These are phyloP conservation scores for Proctacanthus coquilletti DNA, from an alignment of 1,140 invertebrate genomes.

Conservation along the genomic window DNA sequence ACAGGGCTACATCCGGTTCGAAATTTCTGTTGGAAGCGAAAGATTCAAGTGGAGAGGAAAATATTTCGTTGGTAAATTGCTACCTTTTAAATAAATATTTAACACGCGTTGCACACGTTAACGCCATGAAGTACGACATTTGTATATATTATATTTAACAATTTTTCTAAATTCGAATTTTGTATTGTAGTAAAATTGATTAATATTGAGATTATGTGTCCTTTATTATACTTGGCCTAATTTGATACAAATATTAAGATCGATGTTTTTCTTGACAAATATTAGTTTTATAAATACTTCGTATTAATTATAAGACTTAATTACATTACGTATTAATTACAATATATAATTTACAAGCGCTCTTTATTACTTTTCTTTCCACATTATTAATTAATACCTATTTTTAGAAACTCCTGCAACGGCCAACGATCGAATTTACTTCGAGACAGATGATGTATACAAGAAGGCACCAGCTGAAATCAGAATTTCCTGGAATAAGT, in stretches of 20 bases:
- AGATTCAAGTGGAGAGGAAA: conserved; percentile 80
- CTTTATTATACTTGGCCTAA: too few species aligned
- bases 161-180: neutral
- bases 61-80: conserved; percentile 69
- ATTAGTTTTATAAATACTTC: too few species aligned
- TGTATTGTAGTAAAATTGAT: too few species aligned
- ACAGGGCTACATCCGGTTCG: conserved; percentile 79
- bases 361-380: conserved; percentile 1
- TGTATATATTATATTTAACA: neutral
- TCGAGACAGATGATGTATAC: conserved; percentile 54
- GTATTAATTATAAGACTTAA: neutral
- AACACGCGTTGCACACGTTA: too few species aligned
- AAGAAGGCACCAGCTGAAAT: conserved; percentile 54
- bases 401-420: conserved; percentile 66
- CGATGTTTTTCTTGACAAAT: too few species aligned
- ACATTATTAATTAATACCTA: conserved; percentile 1
- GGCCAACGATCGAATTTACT: conserved; percentile 70
- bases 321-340: neutral
- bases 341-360: too few species aligned
- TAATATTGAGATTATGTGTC: too few species aligned
- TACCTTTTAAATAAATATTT: neutral
- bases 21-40: conserved; percentile 69
- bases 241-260: too few species aligned
- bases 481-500: conserved; percentile 62
- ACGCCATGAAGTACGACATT: neutral